A percentile compares a stretch with the other conserved stretches of the same genome.
phyloP scores from a whole-genome alignment of 2,797 vertebrate genomes.

The Saxicola maurus region DNA sequence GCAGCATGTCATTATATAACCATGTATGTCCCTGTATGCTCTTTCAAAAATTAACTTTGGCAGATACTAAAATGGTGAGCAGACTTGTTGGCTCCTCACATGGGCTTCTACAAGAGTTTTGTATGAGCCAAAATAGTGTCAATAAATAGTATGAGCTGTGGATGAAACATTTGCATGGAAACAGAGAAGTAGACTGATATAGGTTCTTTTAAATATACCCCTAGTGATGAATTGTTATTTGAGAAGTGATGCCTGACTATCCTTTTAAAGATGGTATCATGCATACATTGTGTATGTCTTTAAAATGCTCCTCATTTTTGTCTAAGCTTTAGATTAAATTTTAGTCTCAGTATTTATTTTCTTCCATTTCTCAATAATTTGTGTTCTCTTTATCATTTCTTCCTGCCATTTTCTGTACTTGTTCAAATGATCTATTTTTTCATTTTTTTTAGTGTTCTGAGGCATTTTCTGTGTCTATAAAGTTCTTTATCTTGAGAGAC shows the following conservation, averaged over 20 bases:
- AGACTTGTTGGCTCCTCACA: not conserved
- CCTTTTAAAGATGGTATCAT: not conserved
- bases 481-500: not conserved
- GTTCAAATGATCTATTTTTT: not conserved
- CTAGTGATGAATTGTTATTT: not conserved
- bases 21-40: not conserved
- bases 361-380: not conserved
- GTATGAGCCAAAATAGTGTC: not conserved
- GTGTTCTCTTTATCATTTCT: not conserved
- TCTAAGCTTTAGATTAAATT: not conserved
- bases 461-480: not conserved
- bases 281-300: not conserved
- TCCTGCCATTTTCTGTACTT: not conserved
- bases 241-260: not conserved
- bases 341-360: not conserved
- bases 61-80: not conserved
- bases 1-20: not conserved
- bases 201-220: not conserved
- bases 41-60: not conserved
- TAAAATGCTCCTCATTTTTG: not conserved
- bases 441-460: not conserved
- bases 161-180: not conserved
- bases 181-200: not conserved
- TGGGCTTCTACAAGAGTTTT: not conserved
- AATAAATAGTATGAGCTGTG: not conserved